Evolutionary conservation across 2,797 vertebrate genomes (phyloP).

Genomic region (Pelochelys cantorii): DNA sequence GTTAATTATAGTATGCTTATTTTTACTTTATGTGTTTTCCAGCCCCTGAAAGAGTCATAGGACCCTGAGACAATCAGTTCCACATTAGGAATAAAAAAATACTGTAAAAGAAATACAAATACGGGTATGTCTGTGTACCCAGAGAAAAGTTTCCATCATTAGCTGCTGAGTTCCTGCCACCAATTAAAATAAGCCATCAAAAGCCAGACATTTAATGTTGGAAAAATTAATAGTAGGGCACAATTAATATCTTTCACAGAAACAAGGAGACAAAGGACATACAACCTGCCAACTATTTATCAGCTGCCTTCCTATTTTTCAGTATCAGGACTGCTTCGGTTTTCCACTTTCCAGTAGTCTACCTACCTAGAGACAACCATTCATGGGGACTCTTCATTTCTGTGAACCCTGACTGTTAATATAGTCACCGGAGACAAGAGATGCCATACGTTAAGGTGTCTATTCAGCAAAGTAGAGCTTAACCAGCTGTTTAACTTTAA

Average conservation of each 20-base stretch:
- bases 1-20: background rate
- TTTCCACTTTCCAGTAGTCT: background rate
- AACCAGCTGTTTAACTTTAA: background rate
- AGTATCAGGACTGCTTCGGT: background rate
- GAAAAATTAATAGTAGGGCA: constrained; percentile 17
- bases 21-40: constrained; percentile 27
- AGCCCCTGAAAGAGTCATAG: constrained; percentile 4
- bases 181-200: constrained; percentile 59
- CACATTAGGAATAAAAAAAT: constrained; percentile 28
- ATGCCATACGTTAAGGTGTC: background rate
- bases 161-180: constrained; percentile 26
- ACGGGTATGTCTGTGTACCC: constrained; percentile 3
- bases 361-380: background rate
- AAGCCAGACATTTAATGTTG: constrained; percentile 31
- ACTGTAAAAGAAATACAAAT: constrained; percentile 1
- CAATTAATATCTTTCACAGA: constrained; percentile 33
- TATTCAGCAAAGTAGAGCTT: background rate
- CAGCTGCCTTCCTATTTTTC: too few relatives aligned
- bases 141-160: constrained; percentile 11
- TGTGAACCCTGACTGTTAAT: accelerated
- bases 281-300: background rate
- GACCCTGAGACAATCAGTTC: background rate
- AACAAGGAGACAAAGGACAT: constrained; percentile 21
- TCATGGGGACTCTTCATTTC: background rate
- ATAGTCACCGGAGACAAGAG: background rate